Evolutionary conservation across 2,888 invertebrate species (phyloP).

Genomic region (Drosophila multiciliata): DNA sequence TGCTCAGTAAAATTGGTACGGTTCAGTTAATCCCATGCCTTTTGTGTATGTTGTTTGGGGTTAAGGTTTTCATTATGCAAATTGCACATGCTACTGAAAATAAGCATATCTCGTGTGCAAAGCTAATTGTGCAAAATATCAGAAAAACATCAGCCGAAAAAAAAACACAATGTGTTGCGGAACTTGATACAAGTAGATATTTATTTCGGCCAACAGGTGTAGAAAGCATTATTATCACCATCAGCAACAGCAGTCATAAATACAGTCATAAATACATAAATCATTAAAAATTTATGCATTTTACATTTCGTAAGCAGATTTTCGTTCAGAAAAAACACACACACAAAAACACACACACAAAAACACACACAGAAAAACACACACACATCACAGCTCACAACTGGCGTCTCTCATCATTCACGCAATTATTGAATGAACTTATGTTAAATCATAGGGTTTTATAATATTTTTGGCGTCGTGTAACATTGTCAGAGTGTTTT

Average conservation of each 20-base stretch:
- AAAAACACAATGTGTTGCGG: conserved; percentile 66
- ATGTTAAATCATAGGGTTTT: conserved; percentile 72
- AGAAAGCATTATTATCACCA: conserved; percentile 39
- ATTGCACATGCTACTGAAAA: conserved; percentile 37
- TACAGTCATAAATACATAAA: conserved; percentile 25
- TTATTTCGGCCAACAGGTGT: conserved; percentile 23
- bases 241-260: conserved; percentile 22
- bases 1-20: conserved; percentile 52
- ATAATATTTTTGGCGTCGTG: conserved; percentile 63
- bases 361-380: conserved; percentile 3
- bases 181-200: conserved; percentile 47
- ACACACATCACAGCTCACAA: conserved; percentile 60
- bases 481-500: conserved; percentile 73
- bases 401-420: conserved; percentile 50
- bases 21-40: conserved; percentile 65
- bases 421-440: conserved; percentile 74
- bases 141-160: conserved; percentile 34
- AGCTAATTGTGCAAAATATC: no score
- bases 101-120: conserved; percentile 44
- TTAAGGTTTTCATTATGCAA: conserved; percentile 80
- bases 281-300: conserved; percentile 50
- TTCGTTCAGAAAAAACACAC: conserved; percentile 25
- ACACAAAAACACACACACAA: conserved; percentile 15
- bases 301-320: conserved; percentile 54
- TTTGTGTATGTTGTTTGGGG: conserved; percentile 51